Evolutionary conservation across 2,113 vertebrate genomes (phyloP).

Genomic region (Myocastor coypus): DNA sequence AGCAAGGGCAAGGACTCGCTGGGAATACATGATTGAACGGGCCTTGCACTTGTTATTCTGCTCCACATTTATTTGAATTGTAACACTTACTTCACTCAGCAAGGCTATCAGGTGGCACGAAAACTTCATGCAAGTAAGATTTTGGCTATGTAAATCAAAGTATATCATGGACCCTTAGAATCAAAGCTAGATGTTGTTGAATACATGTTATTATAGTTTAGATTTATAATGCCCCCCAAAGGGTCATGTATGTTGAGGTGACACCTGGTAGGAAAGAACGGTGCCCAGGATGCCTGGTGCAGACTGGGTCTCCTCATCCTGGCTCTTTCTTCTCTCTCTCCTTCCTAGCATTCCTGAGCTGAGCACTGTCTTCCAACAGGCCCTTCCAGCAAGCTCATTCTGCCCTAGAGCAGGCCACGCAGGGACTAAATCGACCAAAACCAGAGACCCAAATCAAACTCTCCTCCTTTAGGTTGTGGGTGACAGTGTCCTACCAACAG

Average conservation of each 20-base stretch:
- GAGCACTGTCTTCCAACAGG: neutral
- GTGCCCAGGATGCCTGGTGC: neutral
- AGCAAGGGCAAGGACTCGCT: neutral
- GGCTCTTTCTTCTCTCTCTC: neutral
- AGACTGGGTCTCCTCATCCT: neutral
- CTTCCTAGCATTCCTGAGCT: neutral
- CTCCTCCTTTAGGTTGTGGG: neutral
- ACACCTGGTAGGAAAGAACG: neutral
- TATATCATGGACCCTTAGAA: neutral
- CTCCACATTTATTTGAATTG: constrained; percentile 2
- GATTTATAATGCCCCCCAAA: neutral
- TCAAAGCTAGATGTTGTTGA: neutral
- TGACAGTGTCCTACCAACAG: neutral
- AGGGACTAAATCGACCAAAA: neutral
- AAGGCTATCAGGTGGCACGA: neutral
- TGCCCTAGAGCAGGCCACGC: neutral
- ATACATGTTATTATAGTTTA: neutral
- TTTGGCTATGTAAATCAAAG: constrained; percentile 51
- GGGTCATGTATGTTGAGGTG: neutral
- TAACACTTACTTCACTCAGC: constrained; percentile 5
- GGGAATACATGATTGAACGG: neutral
- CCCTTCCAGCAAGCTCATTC: neutral
- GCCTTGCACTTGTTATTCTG: neutral
- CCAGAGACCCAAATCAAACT: neutral
- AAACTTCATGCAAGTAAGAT: neutral